Evolutionary conservation across 2,113 vertebrate species (phyloP).

Genomic region (Podarcis cretensis): DNA sequence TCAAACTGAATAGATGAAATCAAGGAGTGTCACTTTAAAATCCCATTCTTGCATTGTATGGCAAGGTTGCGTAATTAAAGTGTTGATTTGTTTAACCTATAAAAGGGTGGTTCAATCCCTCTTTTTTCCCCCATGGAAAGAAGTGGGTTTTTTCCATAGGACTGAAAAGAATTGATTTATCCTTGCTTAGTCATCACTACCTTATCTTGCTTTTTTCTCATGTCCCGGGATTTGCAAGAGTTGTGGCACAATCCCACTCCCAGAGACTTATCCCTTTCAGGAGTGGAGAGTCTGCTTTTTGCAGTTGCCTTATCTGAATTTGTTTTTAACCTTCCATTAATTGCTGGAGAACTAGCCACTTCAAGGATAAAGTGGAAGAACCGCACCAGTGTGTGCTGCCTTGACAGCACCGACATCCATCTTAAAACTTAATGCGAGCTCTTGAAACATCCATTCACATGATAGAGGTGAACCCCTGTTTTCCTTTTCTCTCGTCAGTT

Average conservation of each 20-base stretch:
- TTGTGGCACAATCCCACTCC: not conserved
- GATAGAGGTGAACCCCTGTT: accelerated
- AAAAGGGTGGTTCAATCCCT: not conserved
- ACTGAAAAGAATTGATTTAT: not conserved
- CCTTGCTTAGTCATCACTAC: not conserved
- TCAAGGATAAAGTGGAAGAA: not conserved
- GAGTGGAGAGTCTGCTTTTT: not conserved
- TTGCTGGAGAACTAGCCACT: not conserved
- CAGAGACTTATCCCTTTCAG: not conserved
- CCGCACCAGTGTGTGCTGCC: not conserved
- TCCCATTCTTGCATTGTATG: not conserved
- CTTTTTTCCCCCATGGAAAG: not conserved
- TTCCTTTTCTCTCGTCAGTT: not conserved
- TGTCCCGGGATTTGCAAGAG: too few relatives aligned
- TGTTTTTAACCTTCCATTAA: not conserved
- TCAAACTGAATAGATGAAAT: not conserved
- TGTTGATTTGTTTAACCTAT: not conserved
- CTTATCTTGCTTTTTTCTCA: not conserved
- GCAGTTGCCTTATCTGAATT: too few relatives aligned
- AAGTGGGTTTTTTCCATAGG: not conserved
- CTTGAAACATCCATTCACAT: not conserved
- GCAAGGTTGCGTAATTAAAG: not conserved
- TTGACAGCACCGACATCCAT: not conserved
- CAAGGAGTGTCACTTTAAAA: not conserved
- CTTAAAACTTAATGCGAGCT: not conserved